These are phyloP conservation scores for Danaus plexippus DNA, from an alignment of 1,140 invertebrate genomes.

Conservation along the genomic window DNA sequence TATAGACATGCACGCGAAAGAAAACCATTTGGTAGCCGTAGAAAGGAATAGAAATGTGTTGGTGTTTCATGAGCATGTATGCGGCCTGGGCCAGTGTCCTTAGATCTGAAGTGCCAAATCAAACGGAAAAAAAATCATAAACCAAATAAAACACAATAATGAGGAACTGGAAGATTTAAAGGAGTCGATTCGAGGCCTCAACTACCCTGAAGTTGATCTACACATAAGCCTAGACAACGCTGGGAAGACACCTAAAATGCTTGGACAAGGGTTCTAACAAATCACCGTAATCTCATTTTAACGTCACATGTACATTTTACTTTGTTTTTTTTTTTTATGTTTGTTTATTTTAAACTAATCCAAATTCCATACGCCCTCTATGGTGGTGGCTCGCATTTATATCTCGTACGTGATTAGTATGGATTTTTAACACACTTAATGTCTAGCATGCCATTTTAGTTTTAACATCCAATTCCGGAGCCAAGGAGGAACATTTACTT, in stretches of 20 bases:
- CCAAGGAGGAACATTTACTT: conserved; percentile 47
- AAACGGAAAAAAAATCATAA: conserved; percentile 37
- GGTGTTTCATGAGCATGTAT: conserved; percentile 53
- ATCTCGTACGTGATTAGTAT: conserved; percentile 26
- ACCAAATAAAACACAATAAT: conserved; percentile 31
- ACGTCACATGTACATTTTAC: conserved; percentile 25
- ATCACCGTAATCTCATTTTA: conserved; percentile 16
- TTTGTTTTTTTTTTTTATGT: conserved; percentile 12
- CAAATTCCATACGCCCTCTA: conserved; percentile 47
- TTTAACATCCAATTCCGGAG: conserved; percentile 48
- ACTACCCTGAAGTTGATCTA: conserved; percentile 50
- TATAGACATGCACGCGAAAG: conserved; percentile 22
- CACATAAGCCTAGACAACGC: conserved; percentile 53
- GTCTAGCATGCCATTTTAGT: conserved; percentile 54
- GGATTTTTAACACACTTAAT: conserved; percentile 39
- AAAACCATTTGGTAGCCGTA: conserved; percentile 25
- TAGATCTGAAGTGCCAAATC: conserved; percentile 56
- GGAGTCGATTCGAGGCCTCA: conserved; percentile 49
- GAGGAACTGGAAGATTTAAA: conserved; percentile 31
- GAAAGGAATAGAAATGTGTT: conserved; percentile 40
- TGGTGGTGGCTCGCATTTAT: conserved; percentile 50
- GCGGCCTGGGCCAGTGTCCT: conserved; percentile 49
- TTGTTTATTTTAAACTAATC: conserved; percentile 28
- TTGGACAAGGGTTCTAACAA: conserved; percentile 36
- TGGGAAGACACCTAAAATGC: conserved; percentile 39